Percentiles rank a stretch among this genome's conserved stretches.
Conservation (phyloP, 2,888 invertebrate genomes). For the Cryptus armator region DNA sequence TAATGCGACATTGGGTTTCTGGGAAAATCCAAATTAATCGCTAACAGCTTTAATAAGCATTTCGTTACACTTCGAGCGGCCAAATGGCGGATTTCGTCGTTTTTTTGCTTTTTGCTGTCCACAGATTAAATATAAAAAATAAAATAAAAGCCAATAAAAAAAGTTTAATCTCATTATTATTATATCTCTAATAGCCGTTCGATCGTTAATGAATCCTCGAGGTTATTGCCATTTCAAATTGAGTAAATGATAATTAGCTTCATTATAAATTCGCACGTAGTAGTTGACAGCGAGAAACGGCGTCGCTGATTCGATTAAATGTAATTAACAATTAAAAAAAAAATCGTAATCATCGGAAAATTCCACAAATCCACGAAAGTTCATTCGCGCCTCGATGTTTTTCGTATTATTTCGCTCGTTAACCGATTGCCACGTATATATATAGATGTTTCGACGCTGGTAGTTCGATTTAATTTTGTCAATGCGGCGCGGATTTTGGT, state of each 20-base stretch:
- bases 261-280: neutral
- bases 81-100: too few relatives aligned
- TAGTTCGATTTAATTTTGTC: conserved; percentile 35
- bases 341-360: neutral
- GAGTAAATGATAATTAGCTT: conserved; percentile 5
- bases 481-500: conserved; percentile 49
- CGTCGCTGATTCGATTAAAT: neutral
- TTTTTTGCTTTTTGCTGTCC: too few relatives aligned
- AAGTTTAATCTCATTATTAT: too few relatives aligned
- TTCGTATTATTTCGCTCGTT: neutral
- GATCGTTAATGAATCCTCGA: too few relatives aligned
- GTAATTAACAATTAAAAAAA: neutral
- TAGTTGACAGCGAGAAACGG: neutral
- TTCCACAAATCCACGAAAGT: neutral
- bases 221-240: neutral
- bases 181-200: too few relatives aligned
- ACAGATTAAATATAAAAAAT: too few relatives aligned
- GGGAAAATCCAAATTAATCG: too few relatives aligned
- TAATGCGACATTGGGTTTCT: too few relatives aligned
- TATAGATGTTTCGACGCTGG: conserved; percentile 17
- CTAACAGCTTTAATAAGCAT: too few relatives aligned
- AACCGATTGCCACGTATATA: neutral
- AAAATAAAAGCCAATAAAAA: too few relatives aligned
- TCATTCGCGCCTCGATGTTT: neutral
- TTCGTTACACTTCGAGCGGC: too few relatives aligned